Evolutionary conservation across 2,797 vertebrate species (phyloP).

Genomic region (Onychomys arenicola): DNA sequence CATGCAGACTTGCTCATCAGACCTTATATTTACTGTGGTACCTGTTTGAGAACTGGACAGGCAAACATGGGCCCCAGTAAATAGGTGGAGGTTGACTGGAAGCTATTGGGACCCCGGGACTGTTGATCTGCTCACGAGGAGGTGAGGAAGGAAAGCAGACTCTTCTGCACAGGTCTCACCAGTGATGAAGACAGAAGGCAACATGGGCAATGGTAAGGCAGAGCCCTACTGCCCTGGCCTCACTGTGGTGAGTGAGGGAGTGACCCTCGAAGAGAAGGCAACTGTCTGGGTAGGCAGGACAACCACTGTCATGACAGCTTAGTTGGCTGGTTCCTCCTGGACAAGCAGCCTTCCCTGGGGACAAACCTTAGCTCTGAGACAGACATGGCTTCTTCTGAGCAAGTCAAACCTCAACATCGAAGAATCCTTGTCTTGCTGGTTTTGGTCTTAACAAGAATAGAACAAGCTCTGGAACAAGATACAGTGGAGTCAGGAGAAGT

Average conservation of each 20-base stretch:
- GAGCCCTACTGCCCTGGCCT: not conserved
- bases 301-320: not conserved
- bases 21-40: not conserved
- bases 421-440: slow-evolving; percentile 75
- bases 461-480: slow-evolving; percentile 82
- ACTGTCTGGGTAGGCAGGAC: not conserved
- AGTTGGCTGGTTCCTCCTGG: not conserved
- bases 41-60: not conserved
- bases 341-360: not conserved
- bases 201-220: rapidly evolving
- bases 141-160: not conserved
- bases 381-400: slow-evolving; percentile 55
- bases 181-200: not conserved
- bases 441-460: slow-evolving; percentile 74
- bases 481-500: slow-evolving; percentile 77
- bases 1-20: not conserved
- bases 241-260: not conserved
- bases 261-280: not conserved
- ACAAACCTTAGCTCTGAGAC: not conserved
- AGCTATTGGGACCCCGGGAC: not conserved
- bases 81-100: not conserved
- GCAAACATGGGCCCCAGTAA: not conserved
- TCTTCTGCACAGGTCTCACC: not conserved
- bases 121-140: not conserved
- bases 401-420: slow-evolving; percentile 52